Evolutionary conservation across 2,888 invertebrate genomes (phyloP).

Genomic region (Phrixothrix hirtus): DNA sequence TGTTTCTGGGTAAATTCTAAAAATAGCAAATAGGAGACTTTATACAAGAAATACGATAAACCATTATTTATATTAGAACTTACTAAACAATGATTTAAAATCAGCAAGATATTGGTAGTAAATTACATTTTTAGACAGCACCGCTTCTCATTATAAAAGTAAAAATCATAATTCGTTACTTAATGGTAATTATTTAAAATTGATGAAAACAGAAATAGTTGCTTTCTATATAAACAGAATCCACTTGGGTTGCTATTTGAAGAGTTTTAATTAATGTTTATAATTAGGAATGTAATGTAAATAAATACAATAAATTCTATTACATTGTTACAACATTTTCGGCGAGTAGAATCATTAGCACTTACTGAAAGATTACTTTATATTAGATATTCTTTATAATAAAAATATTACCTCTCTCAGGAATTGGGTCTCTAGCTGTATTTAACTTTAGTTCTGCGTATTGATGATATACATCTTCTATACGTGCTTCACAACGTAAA

Average conservation of each 20-base stretch:
- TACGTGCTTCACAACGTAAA: constrained; percentile 72
- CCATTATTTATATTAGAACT: neutral
- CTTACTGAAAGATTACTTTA: constrained; percentile 35
- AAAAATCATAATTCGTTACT: too few species aligned
- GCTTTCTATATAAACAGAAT: too few species aligned
- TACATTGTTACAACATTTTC: constrained; percentile 20
- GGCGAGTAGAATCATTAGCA: constrained; percentile 36
- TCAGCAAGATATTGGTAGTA: neutral
- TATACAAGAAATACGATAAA: neutral
- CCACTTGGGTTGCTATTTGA: too few species aligned
- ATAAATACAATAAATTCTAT: constrained; percentile 30
- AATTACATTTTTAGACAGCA: too few species aligned
- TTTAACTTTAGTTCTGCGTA: constrained; percentile 71
- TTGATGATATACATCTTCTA: constrained; percentile 70
- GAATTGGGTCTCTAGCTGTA: constrained; percentile 74
- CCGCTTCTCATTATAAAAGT: too few species aligned
- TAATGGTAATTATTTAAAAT: too few species aligned
- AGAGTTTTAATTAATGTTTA: too few species aligned
- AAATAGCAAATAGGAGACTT: neutral
- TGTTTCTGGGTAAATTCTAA: neutral
- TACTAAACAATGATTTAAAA: neutral
- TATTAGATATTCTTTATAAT: constrained; percentile 3
- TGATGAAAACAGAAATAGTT: constrained; percentile 13
- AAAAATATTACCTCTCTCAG: constrained; percentile 70
- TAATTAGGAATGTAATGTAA: constrained; percentile 24